Base-by-base conservation (phyloP, 2,113 vertebrate species). In the Heterotis niloticus region DNA sequence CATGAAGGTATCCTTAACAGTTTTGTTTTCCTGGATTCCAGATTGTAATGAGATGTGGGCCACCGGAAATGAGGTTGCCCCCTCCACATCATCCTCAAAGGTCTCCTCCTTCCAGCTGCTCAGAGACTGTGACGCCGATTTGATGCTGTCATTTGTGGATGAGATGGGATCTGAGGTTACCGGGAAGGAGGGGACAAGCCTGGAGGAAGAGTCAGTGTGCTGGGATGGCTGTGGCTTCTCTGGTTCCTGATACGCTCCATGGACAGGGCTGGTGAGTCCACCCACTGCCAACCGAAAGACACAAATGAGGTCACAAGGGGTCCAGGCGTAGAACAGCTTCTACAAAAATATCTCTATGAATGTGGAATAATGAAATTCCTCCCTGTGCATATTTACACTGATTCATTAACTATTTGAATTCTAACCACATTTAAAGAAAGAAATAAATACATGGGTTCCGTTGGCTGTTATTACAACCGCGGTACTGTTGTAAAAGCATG, bases 251-350 rank as follows among this genome's bases (percentile, higher is more conserved):
- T 90, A 92, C 69, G 90, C 87, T 0, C 90, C 90, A 69, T 77
- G 90, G 89, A 90, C 92, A 17, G 92, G 89, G 73, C 91, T 92
- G 78, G 70, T 89, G 75, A 93, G 88, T 52, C 92, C 91, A 79
- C 93, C 92, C 85, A 94, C 94, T 94, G 24, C 0, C 89, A 77
- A 10, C 1, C 86, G 64, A 69, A 74, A 81, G 57, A 80, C 26
- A 7, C 24, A 65, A 5, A n/a, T 18, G 44, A 29, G 24, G 23
- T 60, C 11, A 79, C 34, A 26, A 14, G 28, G 51, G 9, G 9
- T 5, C 54, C 60, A 5, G 28, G 29, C 56, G 17, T 65, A 71
- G 44, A 23, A 76, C 13, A 73, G n/a, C 44, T n/a, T 54, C 20
- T 23, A 2, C 7, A 44, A 4, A 44, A 44, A 44, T 44, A 34